These are phyloP conservation scores for Parasteatoda tepidariorum DNA, from an alignment of 1,140 invertebrate species.

Conservation along the genomic window DNA sequence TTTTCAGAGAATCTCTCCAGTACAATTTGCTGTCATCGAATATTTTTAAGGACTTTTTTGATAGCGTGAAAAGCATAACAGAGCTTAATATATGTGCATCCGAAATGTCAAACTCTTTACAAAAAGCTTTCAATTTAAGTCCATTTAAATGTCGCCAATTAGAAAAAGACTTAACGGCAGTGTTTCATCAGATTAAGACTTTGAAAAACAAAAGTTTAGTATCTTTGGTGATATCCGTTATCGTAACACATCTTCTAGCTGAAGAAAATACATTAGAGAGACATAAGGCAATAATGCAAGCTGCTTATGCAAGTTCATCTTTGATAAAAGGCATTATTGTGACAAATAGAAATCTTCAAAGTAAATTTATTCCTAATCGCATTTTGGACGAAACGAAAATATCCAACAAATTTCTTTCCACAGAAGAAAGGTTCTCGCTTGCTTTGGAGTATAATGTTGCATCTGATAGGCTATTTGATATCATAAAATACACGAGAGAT, in stretches of 20 bases:
- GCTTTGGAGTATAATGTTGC: neutral
- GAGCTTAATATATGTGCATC: neutral
- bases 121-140: neutral
- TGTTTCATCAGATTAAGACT: neutral
- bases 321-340: neutral
- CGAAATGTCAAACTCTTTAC: neutral
- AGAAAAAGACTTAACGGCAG: neutral
- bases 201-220: neutral
- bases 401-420: neutral
- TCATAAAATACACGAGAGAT: slow-evolving; percentile 5
- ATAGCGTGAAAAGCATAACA: neutral
- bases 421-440: neutral
- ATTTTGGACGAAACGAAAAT: neutral
- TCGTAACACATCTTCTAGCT: slow-evolving; percentile 4
- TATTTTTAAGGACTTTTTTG: slow-evolving; percentile 10
- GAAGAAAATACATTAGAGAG: neutral
- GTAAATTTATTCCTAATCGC: neutral
- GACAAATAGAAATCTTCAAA: neutral
- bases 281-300: neutral
- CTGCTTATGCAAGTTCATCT: neutral
- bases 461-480: slow-evolving; percentile 1
- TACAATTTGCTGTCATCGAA: slow-evolving; percentile 22
- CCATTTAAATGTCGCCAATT: neutral
- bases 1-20: slow-evolving; percentile 12
- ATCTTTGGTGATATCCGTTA: neutral